Evolutionary conservation across 2,888 invertebrate species (phyloP).

Genomic region (Nipponacmea schrenckii): DNA sequence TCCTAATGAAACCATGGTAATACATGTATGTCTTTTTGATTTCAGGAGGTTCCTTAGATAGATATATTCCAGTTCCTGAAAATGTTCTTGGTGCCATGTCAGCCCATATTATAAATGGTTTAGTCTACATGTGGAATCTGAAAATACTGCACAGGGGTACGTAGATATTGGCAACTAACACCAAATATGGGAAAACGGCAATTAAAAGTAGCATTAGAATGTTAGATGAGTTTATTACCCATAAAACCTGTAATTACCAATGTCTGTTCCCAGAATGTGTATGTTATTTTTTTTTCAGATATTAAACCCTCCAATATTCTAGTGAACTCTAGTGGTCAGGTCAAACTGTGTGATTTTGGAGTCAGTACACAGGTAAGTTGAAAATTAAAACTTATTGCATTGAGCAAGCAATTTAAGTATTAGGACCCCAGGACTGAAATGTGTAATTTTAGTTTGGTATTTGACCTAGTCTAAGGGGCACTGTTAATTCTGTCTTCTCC

Average conservation of each 20-base stretch:
- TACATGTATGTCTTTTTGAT: too few species aligned
- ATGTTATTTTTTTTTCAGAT: constrained; percentile 49
- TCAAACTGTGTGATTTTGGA: constrained; percentile 68
- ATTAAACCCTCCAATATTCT: constrained; percentile 68
- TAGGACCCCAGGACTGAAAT: too few species aligned
- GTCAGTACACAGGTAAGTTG: constrained; percentile 64
- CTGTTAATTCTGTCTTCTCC: too few species aligned
- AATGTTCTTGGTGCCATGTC: constrained; percentile 64
- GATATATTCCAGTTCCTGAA: constrained; percentile 60
- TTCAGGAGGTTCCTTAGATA: constrained; percentile 65
- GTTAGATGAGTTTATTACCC: too few species aligned
- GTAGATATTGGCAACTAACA: constrained; percentile 7
- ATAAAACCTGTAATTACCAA: too few species aligned
- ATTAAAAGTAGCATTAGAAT: too few species aligned
- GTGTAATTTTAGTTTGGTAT: too few species aligned
- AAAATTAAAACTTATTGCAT: too few species aligned
- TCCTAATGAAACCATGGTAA: too few species aligned
- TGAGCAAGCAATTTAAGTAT: too few species aligned
- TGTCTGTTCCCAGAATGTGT: too few species aligned
- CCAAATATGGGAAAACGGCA: neutral
- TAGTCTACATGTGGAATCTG: constrained; percentile 65
- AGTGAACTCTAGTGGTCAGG: constrained; percentile 64
- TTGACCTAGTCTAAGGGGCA: too few species aligned
- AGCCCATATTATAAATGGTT: constrained; percentile 61
- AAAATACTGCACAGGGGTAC: constrained; percentile 67